phyloP scores from a whole-genome alignment of 2,113 vertebrate genomes.

The Serilophus lunatus region DNA sequence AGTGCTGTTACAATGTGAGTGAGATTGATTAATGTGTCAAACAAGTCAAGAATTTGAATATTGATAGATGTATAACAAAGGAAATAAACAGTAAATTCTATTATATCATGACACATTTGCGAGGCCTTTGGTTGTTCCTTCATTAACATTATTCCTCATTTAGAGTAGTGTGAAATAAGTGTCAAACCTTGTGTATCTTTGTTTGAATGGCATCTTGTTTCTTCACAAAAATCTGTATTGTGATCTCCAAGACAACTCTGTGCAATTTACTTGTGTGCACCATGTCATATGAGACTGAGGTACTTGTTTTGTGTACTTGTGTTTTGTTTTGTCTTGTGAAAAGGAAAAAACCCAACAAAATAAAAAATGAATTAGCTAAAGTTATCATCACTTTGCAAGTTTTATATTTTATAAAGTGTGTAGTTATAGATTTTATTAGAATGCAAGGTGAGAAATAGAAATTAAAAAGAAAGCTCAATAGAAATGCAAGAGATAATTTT shows the following conservation, averaged over 20 bases:
- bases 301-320: neutral
- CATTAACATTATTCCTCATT: neutral
- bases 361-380: no score
- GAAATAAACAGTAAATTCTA: neutral
- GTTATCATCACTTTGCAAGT: neutral
- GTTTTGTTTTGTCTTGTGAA: neutral
- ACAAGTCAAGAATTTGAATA: neutral
- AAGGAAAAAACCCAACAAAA: accelerated
- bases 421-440: neutral
- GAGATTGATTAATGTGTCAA: neutral
- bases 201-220: neutral
- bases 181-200: neutral
- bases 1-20: neutral
- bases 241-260: neutral
- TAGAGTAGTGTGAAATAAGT: neutral
- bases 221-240: neutral
- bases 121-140: neutral
- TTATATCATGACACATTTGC: neutral
- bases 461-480: neutral
- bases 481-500: neutral
- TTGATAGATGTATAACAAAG: neutral
- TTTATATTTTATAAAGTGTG: neutral
- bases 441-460: neutral
- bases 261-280: neutral
- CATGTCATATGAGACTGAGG: neutral